A percentile compares a stretch with the other conserved stretches of the same genome.
phyloP scores from a whole-genome alignment of 2,113 vertebrate genomes.

The Chamaea fasciata region DNA sequence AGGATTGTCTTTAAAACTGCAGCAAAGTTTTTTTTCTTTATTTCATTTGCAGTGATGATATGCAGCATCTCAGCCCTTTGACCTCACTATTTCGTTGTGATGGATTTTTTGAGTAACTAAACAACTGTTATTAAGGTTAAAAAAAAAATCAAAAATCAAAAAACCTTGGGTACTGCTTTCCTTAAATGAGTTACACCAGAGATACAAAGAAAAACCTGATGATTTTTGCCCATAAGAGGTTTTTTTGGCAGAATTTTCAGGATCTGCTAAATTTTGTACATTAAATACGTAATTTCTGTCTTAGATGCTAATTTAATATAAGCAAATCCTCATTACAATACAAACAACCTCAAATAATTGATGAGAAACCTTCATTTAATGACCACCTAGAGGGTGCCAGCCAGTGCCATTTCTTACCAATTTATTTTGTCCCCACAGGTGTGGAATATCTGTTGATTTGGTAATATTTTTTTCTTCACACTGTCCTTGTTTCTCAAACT shows the following conservation, averaged over 20 bases:
- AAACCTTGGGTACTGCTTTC: background rate
- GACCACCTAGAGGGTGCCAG: background rate
- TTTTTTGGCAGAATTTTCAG: background rate
- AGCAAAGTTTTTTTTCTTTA: background rate
- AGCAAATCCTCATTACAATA: constrained; percentile 11
- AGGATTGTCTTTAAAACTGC: background rate
- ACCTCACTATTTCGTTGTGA: background rate
- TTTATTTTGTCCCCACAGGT: background rate
- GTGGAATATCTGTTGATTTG: background rate
- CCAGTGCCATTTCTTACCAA: background rate
- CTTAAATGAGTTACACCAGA: background rate
- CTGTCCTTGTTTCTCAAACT: background rate
- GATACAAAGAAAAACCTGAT: background rate
- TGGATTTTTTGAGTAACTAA: background rate
- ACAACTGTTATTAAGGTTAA: background rate
- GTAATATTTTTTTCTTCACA: background rate
- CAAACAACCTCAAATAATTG: background rate
- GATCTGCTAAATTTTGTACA: background rate
- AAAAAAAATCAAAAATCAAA: background rate
- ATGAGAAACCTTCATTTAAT: background rate
- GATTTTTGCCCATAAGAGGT: background rate
- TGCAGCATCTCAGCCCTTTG: background rate
- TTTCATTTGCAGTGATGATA: background rate
- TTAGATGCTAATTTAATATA: constrained; percentile 25
- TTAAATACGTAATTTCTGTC: background rate